These are phyloP conservation scores for Bostrychus sinensis DNA, from an alignment of 2,113 vertebrate species.

Conservation along the genomic window DNA sequence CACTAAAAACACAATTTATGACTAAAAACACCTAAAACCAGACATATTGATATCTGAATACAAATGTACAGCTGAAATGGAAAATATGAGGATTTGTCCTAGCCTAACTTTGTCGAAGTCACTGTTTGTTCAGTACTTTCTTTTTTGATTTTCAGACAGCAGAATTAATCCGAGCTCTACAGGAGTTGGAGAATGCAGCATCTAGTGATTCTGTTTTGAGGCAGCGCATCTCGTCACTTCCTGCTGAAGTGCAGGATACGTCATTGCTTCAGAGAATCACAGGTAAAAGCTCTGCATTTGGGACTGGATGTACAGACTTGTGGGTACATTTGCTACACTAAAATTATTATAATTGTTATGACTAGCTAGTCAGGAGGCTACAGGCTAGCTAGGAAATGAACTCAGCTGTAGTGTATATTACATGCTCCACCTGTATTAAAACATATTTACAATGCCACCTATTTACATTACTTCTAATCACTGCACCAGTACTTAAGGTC, in stretches of 20 bases:
- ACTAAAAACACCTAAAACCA: too few species aligned
- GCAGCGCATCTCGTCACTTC: conserved; percentile 94
- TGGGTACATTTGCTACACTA: too few species aligned
- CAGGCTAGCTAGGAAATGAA: too few species aligned
- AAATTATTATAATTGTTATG: too few species aligned
- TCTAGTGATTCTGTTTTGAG: conserved; percentile 93
- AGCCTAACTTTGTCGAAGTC: background rate
- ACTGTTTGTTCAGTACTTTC: background rate
- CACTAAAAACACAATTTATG: too few species aligned
- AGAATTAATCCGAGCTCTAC: conserved; percentile 94
- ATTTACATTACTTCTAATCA: background rate
- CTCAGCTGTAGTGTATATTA: too few species aligned
- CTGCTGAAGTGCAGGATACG: conserved; percentile 94
- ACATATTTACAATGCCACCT: background rate
- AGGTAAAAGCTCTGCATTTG: conserved; percentile 73
- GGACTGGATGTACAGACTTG: background rate
- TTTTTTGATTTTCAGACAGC: conserved; percentile 81
- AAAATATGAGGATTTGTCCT: background rate
- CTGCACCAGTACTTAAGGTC: background rate
- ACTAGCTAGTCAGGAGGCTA: too few species aligned
- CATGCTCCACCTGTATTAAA: too few species aligned
- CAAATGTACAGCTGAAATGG: background rate
- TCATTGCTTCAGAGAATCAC: conserved; percentile 95
- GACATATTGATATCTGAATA: too few species aligned
- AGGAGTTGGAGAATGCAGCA: conserved; percentile 97